Conservation (phyloP, 2,888 invertebrate genomes). For the Eulithis testata region DNA sequence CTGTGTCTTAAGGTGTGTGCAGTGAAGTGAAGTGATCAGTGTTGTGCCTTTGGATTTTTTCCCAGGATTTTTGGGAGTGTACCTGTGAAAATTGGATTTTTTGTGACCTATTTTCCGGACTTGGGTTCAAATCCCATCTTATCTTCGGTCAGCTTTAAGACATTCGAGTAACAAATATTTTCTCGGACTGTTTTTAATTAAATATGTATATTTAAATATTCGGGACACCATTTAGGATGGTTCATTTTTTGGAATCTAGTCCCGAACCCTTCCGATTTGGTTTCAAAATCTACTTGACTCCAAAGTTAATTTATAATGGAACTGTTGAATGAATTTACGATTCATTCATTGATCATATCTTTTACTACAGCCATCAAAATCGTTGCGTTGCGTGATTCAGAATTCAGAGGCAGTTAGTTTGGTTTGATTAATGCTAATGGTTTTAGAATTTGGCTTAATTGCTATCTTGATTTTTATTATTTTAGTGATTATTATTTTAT, state of each 20-base stretch:
- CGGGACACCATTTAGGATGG: background rate
- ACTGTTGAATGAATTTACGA: conserved; percentile 19
- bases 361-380: conserved; percentile 18
- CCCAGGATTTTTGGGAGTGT: conserved; percentile 16
- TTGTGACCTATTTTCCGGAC: conserved; percentile 14
- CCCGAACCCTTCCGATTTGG: background rate
- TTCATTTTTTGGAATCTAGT: conserved; percentile 2
- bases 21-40: conserved; percentile 61
- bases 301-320: background rate
- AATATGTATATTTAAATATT: background rate
- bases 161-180: background rate
- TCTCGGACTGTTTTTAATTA: background rate
- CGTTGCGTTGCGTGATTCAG: conserved; percentile 13
- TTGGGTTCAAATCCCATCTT: conserved; percentile 38
- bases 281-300: background rate
- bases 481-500: background rate
- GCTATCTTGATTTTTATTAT: background rate
- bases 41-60: conserved; percentile 45
- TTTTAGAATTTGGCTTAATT: background rate
- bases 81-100: conserved; percentile 6
- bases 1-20: conserved; percentile 90
- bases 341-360: conserved; percentile 14
- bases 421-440: background rate
- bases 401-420: background rate
- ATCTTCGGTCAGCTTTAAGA: too few species aligned